Evolutionary conservation across 2,113 vertebrate genomes (phyloP), one percentile per base, ranked within the genome.

Genomic region (Numida meleagris): DNA sequence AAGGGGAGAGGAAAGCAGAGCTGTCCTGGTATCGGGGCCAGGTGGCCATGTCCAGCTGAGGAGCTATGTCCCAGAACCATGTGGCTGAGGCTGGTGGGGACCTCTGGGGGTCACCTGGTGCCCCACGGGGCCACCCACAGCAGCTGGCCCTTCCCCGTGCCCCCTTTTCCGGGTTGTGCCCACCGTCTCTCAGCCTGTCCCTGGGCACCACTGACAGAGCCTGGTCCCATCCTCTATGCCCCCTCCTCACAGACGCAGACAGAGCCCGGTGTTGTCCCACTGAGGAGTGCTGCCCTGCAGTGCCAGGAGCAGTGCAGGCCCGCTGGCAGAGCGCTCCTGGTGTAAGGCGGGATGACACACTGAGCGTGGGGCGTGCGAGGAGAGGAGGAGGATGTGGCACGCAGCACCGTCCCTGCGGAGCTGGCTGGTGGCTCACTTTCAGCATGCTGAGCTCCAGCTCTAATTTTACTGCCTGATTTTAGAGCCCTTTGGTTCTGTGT

Each of bases 361-460:
- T 2, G 12, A 84, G 70, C 18, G 82, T 90, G 95, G 95, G 93
- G 80, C 0, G n/a, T 94, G 95, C 90, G 83, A 94, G 95, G 86
- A 95, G 90, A 76, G 3, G 88, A 96, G 95, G 94, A 94, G 96
- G 96, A 93, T 94, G 92, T 95, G 88, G 88, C 95, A 93, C 92
- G 91, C 90, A 88, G 94, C 17, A 11, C 2, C 0, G 68, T 94
- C 90, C 88, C 92, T 89, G 86, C 4, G 5, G 57, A 79, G 88
- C 88, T 93, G 10, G 42, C 72, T 95, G 82, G 93, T 70, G 72
- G 88, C 95, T 96, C 86, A 68, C 73, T 94, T 96, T 90, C 92
- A 96, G 94, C 83, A 18, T 24, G 14, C 36, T 73, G 70, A 31
- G 46, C 50, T 55, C 50, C 11, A 42, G 48, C 36, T 94, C 90